Conservation (phyloP, 1,140 invertebrate genomes). For the Spodoptera litura region DNA sequence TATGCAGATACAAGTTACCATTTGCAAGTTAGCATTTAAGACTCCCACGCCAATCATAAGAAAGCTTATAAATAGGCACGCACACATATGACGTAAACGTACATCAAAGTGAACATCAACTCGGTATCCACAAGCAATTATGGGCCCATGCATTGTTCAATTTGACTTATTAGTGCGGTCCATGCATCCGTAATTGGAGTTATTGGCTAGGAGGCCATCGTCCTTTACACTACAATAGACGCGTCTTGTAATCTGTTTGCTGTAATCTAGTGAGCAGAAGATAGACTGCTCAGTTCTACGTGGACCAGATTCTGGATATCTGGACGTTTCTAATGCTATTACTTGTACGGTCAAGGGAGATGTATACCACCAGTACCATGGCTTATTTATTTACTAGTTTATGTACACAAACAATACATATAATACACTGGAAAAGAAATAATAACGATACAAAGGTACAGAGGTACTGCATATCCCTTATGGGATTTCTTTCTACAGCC, state of each 20-base stretch:
- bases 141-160: conserved; percentile 62
- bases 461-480: no score
- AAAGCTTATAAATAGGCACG: neutral
- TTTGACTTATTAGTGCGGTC: conserved; percentile 65
- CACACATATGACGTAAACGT: neutral
- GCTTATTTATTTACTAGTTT: no score
- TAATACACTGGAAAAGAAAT: no score
- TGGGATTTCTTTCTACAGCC: no score
- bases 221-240: conserved; percentile 34
- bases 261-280: conserved; percentile 50
- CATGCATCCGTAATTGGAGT: conserved; percentile 61
- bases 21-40: neutral
- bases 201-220: conserved; percentile 50
- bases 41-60: neutral
- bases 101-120: conserved; percentile 23
- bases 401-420: no score
- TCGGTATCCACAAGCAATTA: conserved; percentile 55
- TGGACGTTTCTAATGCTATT: no score
- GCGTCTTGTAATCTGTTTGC: conserved; percentile 49
- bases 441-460: no score
- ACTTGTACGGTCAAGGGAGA: no score
- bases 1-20: neutral
- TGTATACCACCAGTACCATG: no score
- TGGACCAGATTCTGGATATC: no score
- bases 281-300: neutral